Percentiles rank a stretch among this genome's conserved stretches.
phyloP scores from a whole-genome alignment of 2,888 invertebrate genomes.

The Julus scanicus region DNA sequence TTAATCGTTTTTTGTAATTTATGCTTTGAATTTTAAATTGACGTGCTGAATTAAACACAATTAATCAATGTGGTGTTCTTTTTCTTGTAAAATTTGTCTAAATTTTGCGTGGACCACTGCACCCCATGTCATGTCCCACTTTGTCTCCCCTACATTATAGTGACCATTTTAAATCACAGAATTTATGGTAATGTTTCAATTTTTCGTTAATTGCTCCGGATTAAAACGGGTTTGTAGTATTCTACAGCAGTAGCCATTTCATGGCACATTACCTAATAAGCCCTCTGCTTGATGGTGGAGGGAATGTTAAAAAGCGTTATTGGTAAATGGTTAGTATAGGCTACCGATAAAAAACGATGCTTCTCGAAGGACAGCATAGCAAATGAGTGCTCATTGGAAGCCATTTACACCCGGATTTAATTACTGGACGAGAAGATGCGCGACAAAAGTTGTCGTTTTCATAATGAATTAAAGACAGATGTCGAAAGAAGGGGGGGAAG shows the following conservation, averaged over 20 bases:
- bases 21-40: no score
- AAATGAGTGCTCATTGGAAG: background rate
- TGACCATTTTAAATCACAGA: background rate
- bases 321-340: background rate
- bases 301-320: background rate
- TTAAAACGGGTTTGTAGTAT: background rate
- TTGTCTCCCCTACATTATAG: no score
- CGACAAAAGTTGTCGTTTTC: background rate
- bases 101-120: no score
- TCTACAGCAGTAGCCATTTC: background rate
- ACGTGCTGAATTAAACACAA: no score
- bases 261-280: background rate
- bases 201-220: no score
- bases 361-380: background rate
- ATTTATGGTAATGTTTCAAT: no score
- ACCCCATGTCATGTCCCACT: no score
- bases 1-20: no score
- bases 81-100: no score
- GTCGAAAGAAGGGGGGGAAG: background rate
- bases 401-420: constrained; percentile 25
- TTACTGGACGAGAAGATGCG: constrained; percentile 23
- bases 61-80: no score
- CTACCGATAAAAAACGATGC: constrained; percentile 16
- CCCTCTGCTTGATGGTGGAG: background rate
- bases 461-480: constrained; percentile 45